These are phyloP conservation scores for Telmatherina bonti DNA, from an alignment of 2,797 vertebrate species.

Conservation along the genomic window DNA sequence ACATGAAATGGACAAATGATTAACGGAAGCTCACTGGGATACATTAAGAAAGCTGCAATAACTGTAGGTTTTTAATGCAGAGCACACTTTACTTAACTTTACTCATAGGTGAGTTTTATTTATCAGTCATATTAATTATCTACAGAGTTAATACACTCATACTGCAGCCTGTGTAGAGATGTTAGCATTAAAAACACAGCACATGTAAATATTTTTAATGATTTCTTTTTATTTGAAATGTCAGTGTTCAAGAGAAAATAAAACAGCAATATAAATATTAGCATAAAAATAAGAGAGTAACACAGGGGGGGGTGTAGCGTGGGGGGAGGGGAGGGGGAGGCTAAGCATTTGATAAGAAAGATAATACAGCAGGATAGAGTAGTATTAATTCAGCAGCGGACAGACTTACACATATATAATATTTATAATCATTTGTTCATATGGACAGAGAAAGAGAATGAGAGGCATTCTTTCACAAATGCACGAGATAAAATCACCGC, in stretches of 20 bases:
- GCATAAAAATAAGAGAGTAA: slow-evolving; percentile 99
- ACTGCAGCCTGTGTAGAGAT: background rate
- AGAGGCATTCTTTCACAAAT: slow-evolving; percentile 86
- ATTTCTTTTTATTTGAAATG: slow-evolving; percentile 95
- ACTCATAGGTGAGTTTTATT: too few species aligned
- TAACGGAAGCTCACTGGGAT: slow-evolving; percentile 24
- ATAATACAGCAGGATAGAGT: slow-evolving; percentile 86
- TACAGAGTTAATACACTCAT: slow-evolving; percentile 5
- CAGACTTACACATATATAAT: slow-evolving; percentile 86
- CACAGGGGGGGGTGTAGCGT: slow-evolving; percentile 76
- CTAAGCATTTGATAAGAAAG: slow-evolving; percentile 91
- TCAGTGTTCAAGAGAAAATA: slow-evolving; percentile 92
- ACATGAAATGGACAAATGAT: slow-evolving; percentile 9
- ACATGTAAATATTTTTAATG: slow-evolving; percentile 37
- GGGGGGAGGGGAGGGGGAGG: slow-evolving; percentile 80
- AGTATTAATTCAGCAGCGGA: slow-evolving; percentile 85
- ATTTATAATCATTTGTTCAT: slow-evolving; percentile 88
- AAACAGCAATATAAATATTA: slow-evolving; percentile 99
- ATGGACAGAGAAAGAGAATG: slow-evolving; percentile 86
- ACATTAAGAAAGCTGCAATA: slow-evolving; percentile 2
- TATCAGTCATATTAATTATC: background rate
- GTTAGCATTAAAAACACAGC: slow-evolving; percentile 29
- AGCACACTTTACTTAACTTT: too few species aligned
- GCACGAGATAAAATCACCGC: slow-evolving; percentile 85
- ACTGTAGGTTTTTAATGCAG: background rate